Evolutionary conservation across 2,797 vertebrate species (phyloP), one percentile per base, ranked within the genome.

Genomic region (Falco biarmicus): DNA sequence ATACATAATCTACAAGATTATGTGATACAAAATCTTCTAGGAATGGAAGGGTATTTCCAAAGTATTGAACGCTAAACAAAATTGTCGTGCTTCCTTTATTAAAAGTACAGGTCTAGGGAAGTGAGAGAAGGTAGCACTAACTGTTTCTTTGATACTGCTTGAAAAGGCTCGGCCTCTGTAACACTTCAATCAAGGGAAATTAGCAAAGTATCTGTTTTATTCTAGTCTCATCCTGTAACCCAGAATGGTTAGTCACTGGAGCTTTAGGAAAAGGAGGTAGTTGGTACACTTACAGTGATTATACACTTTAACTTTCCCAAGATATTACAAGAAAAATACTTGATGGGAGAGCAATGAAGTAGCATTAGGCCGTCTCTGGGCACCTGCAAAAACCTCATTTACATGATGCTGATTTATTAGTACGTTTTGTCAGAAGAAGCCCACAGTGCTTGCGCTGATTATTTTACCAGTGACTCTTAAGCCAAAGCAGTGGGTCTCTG

Each of bases 21-120:
- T 8, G 29, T 18, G 59, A 43, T 28, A 47, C 24, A 24, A 64
- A 71, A 34, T 48, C 47, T 48, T 84, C 41, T 51, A 66, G 50
- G 65, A 86, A 84, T 20, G 3, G 45, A 79, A 61, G 22, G 11
- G 4, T 15, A n/a, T 75, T 90, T 75, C 59, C 32, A 20, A 70
- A 69, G 26, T 24, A 41, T 10, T 25, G 28, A 53, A 32, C 18
- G 12, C 20, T 21, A 19, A 65, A 50, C 17, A 54, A 73, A 63
- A 48, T 22, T 1, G 1, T 15, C 1, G 2, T n/a, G 3, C 26
- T 78, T 24, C 41, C 13, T 28, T 34, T 48, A 31, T 9, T 24
- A 26, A 71, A 48, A 54, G 6, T 32, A 5, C 5, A 31, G 57
- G 14, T 45, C 14, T 51, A n/a, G 31, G 48, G 29, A 60, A 29